These are phyloP conservation scores for Leuciscus waleckii DNA, from an alignment of 2,797 vertebrate genomes.

Conservation along the genomic window DNA sequence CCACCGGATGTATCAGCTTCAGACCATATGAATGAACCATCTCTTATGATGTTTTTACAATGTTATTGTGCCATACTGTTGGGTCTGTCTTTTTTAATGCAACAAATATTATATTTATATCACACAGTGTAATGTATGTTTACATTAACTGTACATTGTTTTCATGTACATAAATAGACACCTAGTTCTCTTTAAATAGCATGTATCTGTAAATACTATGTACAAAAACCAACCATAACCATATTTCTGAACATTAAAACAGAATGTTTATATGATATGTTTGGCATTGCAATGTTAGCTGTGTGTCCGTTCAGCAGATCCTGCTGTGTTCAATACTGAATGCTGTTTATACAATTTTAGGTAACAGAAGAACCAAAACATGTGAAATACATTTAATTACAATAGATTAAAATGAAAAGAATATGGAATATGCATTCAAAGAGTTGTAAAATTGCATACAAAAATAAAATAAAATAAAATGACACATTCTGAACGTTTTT, in stretches of 20 bases:
- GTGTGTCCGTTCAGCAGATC: not conserved
- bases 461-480: not conserved
- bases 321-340: not conserved
- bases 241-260: not conserved
- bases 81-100: not conserved
- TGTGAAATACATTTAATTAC: not conserved
- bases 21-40: constrained; percentile 81
- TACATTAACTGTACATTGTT: constrained; percentile 1
- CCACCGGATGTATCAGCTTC: constrained; percentile 89
- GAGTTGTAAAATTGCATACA: no score
- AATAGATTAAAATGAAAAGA: not conserved
- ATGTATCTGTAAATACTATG: not conserved
- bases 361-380: not conserved
- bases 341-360: not conserved
- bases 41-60: not conserved
- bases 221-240: not conserved
- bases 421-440: not conserved
- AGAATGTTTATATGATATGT: not conserved
- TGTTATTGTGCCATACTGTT: not conserved
- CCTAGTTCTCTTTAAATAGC: not conserved
- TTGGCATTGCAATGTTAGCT: not conserved
- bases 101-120: constrained; percentile 10
- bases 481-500: no score
- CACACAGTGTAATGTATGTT: not conserved
- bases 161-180: constrained; percentile 3